Evolutionary conservation across 2,113 vertebrate species (phyloP), one percentile per base, ranked within the genome.

Genomic region (Apteryx mantelli): DNA sequence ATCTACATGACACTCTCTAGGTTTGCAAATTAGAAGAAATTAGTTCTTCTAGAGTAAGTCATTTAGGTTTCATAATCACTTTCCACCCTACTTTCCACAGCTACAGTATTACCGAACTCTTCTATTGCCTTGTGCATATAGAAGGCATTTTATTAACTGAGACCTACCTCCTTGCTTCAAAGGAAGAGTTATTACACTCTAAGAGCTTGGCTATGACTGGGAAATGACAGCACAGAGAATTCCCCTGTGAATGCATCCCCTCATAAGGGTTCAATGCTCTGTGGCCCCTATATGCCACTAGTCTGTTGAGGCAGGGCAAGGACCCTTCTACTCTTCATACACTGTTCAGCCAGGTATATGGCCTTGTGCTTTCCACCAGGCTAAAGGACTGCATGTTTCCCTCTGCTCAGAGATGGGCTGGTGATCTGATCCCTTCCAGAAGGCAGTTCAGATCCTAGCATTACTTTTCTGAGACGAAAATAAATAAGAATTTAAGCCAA

Each of bases 31-130:
- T 63, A 83, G 85, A 91, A 96, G 71, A 75, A 84, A 93, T 84
- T 87, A 90, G 46, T 61, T 88, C 78, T 93, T 96, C 90, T 84
- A 92, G 73, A 92, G 65, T 76, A 85, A 93, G 48, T 85, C 60
- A 89, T 89, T 82, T 89, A 89, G 82, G 34, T 91, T 92, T 88
- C 65, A 46, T 80, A 92, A 94, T 53, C 69, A 61, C 56, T 93
- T 92, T 88, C 75, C 70, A 79, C 52, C 48, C 78, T 40, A 87
- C 38, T 95, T 89, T 89, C 82, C 69, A 89, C 88, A 94, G 74
- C 85, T 82, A 64, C 44, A 89, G 58, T 55, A 88, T 91, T 94
- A 90, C 44, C 71, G 75, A 95, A 88, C 24, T 15, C 38, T 86
- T 76, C 48, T 74, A 68, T 53, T 84, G 75, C 55, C 11, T 85